Evolutionary conservation across 2,888 invertebrate genomes (phyloP).

Genomic region (Altica lythri): DNA sequence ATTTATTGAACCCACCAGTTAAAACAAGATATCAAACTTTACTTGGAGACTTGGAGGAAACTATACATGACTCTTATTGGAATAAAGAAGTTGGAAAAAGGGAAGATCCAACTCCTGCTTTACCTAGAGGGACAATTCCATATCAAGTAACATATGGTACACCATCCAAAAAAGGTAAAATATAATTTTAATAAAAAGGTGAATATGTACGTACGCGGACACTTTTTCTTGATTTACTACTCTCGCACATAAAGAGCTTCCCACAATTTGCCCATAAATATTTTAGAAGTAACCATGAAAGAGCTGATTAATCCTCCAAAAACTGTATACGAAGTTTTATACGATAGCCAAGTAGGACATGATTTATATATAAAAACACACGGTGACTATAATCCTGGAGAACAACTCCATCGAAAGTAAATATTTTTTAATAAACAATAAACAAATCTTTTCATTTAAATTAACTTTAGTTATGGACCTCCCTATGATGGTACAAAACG

Average conservation of each 20-base stretch:
- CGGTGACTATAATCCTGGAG: slow-evolving; percentile 57
- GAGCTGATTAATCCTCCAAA: slow-evolving; percentile 57
- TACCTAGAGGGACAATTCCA: slow-evolving; percentile 57
- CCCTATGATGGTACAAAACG: slow-evolving; percentile 57
- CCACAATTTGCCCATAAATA: too few relatives aligned
- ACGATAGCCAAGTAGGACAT: slow-evolving; percentile 54
- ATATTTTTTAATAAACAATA: too few relatives aligned
- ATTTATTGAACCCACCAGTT: slow-evolving; percentile 49
- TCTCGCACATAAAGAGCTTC: too few relatives aligned
- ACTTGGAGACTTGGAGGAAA: slow-evolving; percentile 58
- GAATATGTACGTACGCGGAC: neutral
- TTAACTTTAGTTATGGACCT: slow-evolving; percentile 54
- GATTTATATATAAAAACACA: slow-evolving; percentile 59
- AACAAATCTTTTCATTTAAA: too few relatives aligned
- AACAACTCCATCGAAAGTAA: slow-evolving; percentile 55
- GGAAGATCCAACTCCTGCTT: slow-evolving; percentile 55
- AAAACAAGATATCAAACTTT: slow-evolving; percentile 57
- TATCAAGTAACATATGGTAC: slow-evolving; percentile 55
- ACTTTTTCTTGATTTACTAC: too few relatives aligned
- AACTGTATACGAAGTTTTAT: slow-evolving; percentile 50
- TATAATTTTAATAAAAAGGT: neutral
- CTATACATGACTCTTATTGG: slow-evolving; percentile 59
- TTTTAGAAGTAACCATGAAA: slow-evolving; percentile 47
- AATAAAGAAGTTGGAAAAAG: slow-evolving; percentile 56
- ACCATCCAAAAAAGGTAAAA: slow-evolving; percentile 35